A percentile compares a stretch with the other conserved stretches of the same genome.
Conservation (phyloP, 2,113 vertebrate species). For the Vicugna pacos region DNA sequence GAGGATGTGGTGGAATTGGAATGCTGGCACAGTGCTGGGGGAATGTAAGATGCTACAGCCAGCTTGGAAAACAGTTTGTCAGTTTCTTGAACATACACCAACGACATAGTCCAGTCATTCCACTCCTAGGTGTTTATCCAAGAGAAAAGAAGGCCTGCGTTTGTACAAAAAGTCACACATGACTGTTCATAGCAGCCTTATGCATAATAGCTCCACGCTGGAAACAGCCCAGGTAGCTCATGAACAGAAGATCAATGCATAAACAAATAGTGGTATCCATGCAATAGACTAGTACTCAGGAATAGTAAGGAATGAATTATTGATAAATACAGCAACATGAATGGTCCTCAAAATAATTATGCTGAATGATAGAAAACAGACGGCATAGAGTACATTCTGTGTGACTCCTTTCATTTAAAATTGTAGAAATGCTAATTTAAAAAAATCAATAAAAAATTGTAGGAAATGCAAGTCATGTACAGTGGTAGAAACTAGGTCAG, state of each 20-base stretch:
- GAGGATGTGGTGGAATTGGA: neutral
- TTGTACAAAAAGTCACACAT: neutral
- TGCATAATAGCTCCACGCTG: neutral
- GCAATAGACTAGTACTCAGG: neutral
- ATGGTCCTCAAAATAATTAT: neutral
- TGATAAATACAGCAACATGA: neutral
- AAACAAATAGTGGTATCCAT: neutral
- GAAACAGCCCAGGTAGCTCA: neutral
- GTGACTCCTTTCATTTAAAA: neutral
- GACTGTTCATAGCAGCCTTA: neutral
- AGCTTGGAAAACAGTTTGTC: conserved; percentile 8
- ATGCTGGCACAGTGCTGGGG: neutral
- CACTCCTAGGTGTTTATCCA: neutral
- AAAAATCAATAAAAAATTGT: neutral
- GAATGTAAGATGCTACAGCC: neutral
- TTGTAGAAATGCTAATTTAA: neutral
- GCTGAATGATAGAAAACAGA: neutral
- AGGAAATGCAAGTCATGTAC: neutral
- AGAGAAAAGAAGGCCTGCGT: neutral
- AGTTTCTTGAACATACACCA: neutral
- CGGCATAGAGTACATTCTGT: neutral
- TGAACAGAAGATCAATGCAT: neutral
- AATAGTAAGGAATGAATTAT: neutral
- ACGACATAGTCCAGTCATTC: neutral
- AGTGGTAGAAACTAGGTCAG: neutral